Conservation (phyloP, 1,140 invertebrate species). For the Philotrypesis tridentata region DNA sequence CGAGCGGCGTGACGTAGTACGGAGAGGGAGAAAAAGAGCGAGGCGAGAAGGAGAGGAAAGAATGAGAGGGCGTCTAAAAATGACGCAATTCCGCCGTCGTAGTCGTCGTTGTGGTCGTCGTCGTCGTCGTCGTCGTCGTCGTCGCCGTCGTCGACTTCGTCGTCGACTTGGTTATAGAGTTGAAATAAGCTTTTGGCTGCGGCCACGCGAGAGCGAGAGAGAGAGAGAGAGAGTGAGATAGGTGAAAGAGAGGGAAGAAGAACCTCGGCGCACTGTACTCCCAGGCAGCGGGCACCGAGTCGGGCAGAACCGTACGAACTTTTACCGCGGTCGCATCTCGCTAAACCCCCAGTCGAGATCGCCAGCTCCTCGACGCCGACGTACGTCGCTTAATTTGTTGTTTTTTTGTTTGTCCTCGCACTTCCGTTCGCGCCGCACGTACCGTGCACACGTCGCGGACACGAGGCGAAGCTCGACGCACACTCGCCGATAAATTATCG, state of each 20-base stretch:
- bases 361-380: constrained; percentile 38
- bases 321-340: constrained; percentile 67
- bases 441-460: constrained; percentile 4
- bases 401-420: constrained; percentile 9
- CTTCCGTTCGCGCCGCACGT: neutral
- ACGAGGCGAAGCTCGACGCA: constrained; percentile 47
- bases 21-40: neutral
- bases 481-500: neutral
- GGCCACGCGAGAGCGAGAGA: neutral
- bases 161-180: neutral
- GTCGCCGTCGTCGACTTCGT: neutral
- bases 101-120: neutral
- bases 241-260: neutral
- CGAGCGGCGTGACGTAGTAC: too few relatives aligned
- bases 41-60: constrained; percentile 10
- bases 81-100: constrained; percentile 42
- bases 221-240: neutral
- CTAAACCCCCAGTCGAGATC: constrained; percentile 41
- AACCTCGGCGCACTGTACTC: constrained; percentile 53
- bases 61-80: constrained; percentile 50
- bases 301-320: constrained; percentile 69
- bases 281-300: constrained; percentile 40
- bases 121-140: too few relatives aligned
- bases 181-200: neutral
- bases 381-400: constrained; percentile 26